phyloP scores from a whole-genome alignment of 1,140 invertebrate species.

The Platyscapa corneri region DNA sequence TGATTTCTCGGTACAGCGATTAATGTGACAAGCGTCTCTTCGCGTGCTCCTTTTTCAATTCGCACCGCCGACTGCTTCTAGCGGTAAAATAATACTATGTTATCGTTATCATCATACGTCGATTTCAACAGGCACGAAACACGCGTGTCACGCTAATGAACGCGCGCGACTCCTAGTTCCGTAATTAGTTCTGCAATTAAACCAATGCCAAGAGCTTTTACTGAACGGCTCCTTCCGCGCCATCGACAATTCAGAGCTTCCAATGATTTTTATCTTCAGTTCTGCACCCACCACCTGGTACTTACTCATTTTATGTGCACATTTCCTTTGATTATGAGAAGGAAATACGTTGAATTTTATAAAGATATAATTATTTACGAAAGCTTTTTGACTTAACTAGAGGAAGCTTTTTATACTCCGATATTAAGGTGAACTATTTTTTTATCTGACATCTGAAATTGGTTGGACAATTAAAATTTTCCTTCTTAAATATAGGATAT shows the following conservation, averaged over 20 bases:
- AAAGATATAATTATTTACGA: neutral
- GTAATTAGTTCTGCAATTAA: conserved; percentile 3
- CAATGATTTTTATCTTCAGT: neutral
- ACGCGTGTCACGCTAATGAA: neutral
- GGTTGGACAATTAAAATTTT: no score
- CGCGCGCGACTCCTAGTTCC: neutral
- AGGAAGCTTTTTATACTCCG: no score
- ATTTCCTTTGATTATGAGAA: neutral
- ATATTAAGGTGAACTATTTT: no score
- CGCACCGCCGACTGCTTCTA: neutral
- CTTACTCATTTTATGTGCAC: neutral
- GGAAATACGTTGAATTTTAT: neutral
- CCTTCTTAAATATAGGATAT: no score
- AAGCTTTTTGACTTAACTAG: no score
- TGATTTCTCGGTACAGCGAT: conserved; percentile 40
- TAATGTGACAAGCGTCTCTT: conserved; percentile 17
- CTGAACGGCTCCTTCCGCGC: neutral
- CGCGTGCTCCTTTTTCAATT: conserved; percentile 34
- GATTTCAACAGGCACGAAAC: neutral
- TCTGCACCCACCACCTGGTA: neutral
- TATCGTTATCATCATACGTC: neutral
- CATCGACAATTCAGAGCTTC: neutral
- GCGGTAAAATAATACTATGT: neutral
- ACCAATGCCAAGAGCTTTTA: neutral
- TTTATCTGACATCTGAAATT: no score